A percentile compares a stretch with the other conserved stretches of the same genome.
Evolutionary conservation across 1,140 invertebrate genomes (phyloP).

Genomic region (Hormaphis cornu): DNA sequence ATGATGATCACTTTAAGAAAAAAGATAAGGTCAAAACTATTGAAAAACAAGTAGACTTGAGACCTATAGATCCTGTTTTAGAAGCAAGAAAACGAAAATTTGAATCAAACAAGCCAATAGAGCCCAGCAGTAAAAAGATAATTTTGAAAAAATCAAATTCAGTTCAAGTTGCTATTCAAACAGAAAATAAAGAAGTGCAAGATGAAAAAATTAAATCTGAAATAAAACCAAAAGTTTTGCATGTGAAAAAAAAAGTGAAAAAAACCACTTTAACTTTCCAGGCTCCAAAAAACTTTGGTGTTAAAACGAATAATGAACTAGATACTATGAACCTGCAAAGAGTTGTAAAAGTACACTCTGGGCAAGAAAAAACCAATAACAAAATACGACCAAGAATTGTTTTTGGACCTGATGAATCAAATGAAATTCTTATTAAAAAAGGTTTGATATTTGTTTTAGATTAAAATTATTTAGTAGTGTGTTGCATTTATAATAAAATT

Average conservation of each 20-base stretch:
- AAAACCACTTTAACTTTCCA: neutral
- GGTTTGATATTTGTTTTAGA: neutral
- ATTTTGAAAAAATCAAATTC: constrained; percentile 18
- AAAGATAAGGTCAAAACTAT: neutral
- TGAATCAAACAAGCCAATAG: constrained; percentile 29
- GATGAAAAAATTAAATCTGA: neutral
- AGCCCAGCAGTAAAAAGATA: constrained; percentile 29
- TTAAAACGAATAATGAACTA: neutral
- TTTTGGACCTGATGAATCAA: neutral
- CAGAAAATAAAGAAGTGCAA: constrained; percentile 1
- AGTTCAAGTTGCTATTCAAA: constrained; percentile 27
- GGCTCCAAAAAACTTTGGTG: neutral
- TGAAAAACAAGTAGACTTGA: neutral
- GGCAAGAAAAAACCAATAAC: neutral
- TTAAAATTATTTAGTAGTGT: too few species aligned
- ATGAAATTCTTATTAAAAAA: neutral
- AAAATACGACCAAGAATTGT: constrained; percentile 21
- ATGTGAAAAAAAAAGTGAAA: neutral
- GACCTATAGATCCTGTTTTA: constrained; percentile 15
- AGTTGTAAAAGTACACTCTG: constrained; percentile 1
- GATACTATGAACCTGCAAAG: neutral
- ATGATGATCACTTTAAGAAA: neutral
- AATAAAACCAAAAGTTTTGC: neutral
- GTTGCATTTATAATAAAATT: too few species aligned
- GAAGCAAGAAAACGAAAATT: constrained; percentile 33